Percentiles rank a stretch among this genome's conserved stretches.
These are phyloP conservation scores for Garrulus glandarius DNA, from an alignment of 2,797 vertebrate genomes.

Conservation along the genomic window DNA sequence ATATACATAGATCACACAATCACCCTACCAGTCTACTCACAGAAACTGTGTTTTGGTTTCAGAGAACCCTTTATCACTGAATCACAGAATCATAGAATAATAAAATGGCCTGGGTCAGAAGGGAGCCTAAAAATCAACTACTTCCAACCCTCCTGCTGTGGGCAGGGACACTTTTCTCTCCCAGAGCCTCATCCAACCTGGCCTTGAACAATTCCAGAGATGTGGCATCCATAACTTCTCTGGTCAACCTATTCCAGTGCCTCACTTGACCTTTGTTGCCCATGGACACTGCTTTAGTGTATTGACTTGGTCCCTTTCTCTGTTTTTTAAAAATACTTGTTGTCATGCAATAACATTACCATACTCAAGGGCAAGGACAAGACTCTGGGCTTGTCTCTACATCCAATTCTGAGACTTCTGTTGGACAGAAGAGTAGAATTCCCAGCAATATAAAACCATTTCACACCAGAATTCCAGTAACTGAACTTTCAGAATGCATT, in stretches of 20 bases:
- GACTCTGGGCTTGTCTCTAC: background rate
- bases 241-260: background rate
- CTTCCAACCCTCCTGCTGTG: background rate
- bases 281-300: background rate
- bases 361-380: background rate
- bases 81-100: background rate
- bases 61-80: background rate
- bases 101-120: background rate
- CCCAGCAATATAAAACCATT: background rate
- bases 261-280: background rate
- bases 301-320: background rate
- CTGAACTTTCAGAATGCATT: background rate
- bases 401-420: background rate
- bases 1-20: background rate
- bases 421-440: background rate
- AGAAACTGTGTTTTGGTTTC: background rate
- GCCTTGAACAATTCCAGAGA: background rate
- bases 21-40: background rate
- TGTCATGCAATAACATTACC: background rate
- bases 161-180: background rate
- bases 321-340: background rate
- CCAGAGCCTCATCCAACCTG: background rate
- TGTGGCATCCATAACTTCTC: background rate
- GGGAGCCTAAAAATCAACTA: background rate
- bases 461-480: background rate